Percentiles rank a stretch among this genome's conserved stretches.
phyloP scores from a whole-genome alignment of 2,797 vertebrate genomes.

The Glyptemys insculpta region DNA sequence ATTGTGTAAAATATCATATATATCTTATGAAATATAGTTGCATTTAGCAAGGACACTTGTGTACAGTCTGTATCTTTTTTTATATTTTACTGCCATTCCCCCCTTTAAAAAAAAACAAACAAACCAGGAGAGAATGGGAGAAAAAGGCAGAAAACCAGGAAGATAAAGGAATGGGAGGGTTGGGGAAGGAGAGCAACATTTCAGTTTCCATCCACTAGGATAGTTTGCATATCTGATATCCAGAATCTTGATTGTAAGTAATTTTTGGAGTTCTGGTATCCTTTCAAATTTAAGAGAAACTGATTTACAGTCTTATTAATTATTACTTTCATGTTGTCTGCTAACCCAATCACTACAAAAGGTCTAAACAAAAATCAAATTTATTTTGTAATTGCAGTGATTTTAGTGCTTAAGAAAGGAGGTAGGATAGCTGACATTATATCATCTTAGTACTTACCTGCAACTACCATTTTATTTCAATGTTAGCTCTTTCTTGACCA shows the following conservation, averaged over 20 bases:
- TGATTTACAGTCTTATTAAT: not conserved
- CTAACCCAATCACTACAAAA: not conserved
- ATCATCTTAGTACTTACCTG: not conserved
- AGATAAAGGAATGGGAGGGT: not conserved
- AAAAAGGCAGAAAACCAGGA: not conserved
- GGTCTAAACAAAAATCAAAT: not conserved
- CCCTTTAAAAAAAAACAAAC: no score
- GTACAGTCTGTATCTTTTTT: not conserved
- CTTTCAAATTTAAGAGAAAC: not conserved
- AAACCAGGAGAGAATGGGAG: not conserved
- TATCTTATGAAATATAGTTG: not conserved
- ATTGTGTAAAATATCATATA: not conserved
- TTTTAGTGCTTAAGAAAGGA: not conserved
- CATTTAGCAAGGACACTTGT: not conserved
- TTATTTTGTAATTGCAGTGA: not conserved
- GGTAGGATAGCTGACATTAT: not conserved
- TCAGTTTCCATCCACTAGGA: not conserved
- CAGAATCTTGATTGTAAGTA: not conserved
- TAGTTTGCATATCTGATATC: not conserved
- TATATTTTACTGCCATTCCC: not conserved
- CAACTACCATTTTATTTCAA: not conserved
- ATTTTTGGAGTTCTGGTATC: not conserved
- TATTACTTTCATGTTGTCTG: not conserved
- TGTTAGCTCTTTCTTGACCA: not conserved
- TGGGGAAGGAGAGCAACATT: not conserved